phyloP scores from a whole-genome alignment of 2,888 invertebrate species.

The Limulus polyphemus region DNA sequence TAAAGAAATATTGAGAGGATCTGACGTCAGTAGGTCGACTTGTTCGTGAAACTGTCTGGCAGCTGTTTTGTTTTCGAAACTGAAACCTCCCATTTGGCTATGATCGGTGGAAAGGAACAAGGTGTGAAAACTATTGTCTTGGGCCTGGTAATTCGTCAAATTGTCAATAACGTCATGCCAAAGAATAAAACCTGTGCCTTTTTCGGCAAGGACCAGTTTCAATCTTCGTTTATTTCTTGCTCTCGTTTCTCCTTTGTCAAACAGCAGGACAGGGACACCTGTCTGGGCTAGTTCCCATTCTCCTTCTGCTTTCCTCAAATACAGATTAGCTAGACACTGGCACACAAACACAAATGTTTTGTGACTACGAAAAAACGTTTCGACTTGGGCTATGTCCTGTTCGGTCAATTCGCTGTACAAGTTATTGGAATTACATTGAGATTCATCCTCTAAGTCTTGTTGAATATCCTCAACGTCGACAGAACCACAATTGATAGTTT shows the following conservation, averaged over 20 bases:
- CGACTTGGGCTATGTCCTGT: constrained; percentile 47
- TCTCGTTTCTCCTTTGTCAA: constrained; percentile 61
- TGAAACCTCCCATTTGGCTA: constrained; percentile 59
- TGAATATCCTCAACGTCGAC: too few species aligned
- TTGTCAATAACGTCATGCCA: constrained; percentile 71
- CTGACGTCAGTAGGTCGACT: constrained; percentile 54
- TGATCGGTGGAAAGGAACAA: constrained; percentile 65
- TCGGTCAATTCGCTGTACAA: constrained; percentile 1
- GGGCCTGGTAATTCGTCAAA: constrained; percentile 55
- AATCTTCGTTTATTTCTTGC: constrained; percentile 53
- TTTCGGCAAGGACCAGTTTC: constrained; percentile 57
- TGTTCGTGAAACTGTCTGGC: constrained; percentile 56
- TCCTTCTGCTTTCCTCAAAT: constrained; percentile 32
- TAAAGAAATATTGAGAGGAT: constrained; percentile 62
- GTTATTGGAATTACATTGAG: too few species aligned
- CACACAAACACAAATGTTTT: constrained; percentile 65
- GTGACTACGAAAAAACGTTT: constrained; percentile 58
- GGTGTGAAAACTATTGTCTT: constrained; percentile 56
- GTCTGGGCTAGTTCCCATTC: constrained; percentile 58
- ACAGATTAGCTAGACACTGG: constrained; percentile 50
- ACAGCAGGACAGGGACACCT: constrained; percentile 61
- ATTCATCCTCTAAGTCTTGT: too few species aligned
- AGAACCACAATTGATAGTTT: too few species aligned
- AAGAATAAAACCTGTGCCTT: constrained; percentile 64
- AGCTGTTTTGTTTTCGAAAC: constrained; percentile 59